A percentile compares a stretch with the other conserved stretches of the same genome.
These are phyloP conservation scores for Apodemus sylvaticus DNA, from an alignment of 2,113 vertebrate species.

Conservation along the genomic window DNA sequence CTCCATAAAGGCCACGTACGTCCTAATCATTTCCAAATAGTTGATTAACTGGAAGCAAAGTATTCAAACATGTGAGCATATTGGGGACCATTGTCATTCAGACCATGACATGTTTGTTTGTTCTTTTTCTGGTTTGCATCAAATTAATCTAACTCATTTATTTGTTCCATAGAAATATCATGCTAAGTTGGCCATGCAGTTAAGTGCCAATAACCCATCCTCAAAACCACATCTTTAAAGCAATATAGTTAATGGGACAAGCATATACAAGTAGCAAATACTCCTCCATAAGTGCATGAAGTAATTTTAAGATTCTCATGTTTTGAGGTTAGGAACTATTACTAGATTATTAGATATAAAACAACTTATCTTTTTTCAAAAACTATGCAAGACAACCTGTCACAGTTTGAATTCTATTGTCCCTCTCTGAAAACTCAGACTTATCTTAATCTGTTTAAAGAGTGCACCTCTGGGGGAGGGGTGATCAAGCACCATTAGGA, in stretches of 20 bases:
- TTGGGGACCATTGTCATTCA: background rate
- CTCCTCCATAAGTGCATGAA: background rate
- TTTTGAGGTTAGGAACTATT: background rate
- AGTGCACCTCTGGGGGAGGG: background rate
- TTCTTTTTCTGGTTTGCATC: background rate
- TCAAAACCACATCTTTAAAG: background rate
- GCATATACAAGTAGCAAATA: background rate
- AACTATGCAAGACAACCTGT: background rate
- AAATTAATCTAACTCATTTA: background rate
- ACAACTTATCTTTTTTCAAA: background rate
- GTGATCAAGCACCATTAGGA: background rate
- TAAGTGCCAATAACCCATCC: background rate
- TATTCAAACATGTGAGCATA: background rate
- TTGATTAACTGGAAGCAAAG: background rate
- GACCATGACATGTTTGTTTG: background rate
- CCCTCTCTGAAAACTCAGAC: background rate
- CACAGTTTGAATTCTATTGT: background rate
- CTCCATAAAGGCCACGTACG: background rate
- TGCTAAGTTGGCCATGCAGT: background rate
- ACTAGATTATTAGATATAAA: constrained; percentile 13
- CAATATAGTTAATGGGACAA: background rate
- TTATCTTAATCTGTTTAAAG: background rate
- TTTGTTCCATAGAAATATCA: constrained; percentile 25
- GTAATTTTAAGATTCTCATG: background rate
- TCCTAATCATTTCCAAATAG: background rate